These are phyloP conservation scores for Bombus turneri DNA, from an alignment of 1,140 invertebrate genomes.

Conservation along the genomic window DNA sequence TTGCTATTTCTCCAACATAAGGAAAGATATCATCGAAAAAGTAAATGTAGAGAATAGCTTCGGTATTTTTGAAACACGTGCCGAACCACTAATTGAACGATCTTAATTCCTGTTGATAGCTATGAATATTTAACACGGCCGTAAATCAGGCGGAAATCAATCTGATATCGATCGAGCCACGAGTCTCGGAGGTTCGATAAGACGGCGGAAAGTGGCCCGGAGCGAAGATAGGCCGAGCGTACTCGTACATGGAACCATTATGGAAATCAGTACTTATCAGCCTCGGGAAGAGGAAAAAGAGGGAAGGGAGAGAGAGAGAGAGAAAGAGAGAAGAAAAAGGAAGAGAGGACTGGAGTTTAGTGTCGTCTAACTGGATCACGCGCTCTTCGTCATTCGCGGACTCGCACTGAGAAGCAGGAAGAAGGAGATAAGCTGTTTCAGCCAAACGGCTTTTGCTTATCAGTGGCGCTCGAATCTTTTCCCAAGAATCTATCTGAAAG, in stretches of 20 bases:
- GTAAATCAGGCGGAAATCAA: conserved; percentile 15
- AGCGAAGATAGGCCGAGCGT: conserved; percentile 56
- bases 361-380: conserved; percentile 65
- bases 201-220: conserved; percentile 25
- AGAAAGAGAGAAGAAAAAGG: neutral
- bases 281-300: neutral
- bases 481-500: conserved; percentile 9
- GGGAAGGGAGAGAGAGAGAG: conserved; percentile 5
- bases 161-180: conserved; percentile 19
- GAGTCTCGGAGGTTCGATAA: conserved; percentile 14
- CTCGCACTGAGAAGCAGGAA: conserved; percentile 12
- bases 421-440: conserved; percentile 67
- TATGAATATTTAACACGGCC: neutral
- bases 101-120: neutral
- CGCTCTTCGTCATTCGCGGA: conserved; percentile 63
- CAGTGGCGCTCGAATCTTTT: conserved; percentile 26
- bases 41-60: no score
- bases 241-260: conserved; percentile 72
- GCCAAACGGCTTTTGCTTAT: conserved; percentile 53
- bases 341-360: conserved; percentile 58
- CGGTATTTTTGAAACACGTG: neutral
- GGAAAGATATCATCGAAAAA: neutral
- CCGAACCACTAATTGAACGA: neutral
- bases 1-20: neutral
- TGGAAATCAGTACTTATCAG: conserved; percentile 74